These are phyloP conservation scores for Cyphomyrus discorhynchus DNA, from an alignment of 2,113 vertebrate species.

Conservation along the genomic window DNA sequence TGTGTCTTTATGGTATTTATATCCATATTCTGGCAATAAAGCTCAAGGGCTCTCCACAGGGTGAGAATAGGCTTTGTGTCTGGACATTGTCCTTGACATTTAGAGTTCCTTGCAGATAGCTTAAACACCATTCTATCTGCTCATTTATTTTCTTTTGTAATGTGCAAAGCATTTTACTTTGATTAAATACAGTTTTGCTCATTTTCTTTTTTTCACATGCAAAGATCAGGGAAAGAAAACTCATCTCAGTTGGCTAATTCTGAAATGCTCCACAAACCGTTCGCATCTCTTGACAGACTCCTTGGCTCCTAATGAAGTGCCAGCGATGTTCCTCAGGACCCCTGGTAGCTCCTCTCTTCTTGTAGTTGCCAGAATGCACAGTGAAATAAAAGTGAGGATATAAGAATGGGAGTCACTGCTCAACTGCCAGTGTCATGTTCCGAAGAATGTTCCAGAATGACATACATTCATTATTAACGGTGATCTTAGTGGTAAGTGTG, in stretches of 20 bases:
- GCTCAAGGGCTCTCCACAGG: conserved; percentile 1
- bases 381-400: background rate
- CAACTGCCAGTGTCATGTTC: background rate
- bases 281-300: background rate
- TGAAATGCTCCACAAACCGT: background rate
- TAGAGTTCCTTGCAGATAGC: conserved; percentile 3
- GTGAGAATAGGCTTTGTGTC: background rate
- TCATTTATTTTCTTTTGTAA: conserved; percentile 5
- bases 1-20: background rate
- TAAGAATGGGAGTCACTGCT: background rate
- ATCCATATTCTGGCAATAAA: conserved; percentile 12
- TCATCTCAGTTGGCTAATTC: background rate
- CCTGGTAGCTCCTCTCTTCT: background rate
- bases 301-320: background rate
- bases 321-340: background rate
- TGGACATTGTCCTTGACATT: conserved; percentile 4
- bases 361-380: background rate
- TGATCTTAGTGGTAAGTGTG: background rate
- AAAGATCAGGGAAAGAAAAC: background rate
- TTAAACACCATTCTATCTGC: background rate
- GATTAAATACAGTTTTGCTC: background rate
- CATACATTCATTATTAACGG: background rate
- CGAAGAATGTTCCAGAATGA: background rate
- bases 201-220: background rate
- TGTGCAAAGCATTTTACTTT: background rate